Percentiles rank a stretch among this genome's conserved stretches.
Conservation (phyloP, 2,888 invertebrate genomes). For the Acanthopleura granulata region DNA sequence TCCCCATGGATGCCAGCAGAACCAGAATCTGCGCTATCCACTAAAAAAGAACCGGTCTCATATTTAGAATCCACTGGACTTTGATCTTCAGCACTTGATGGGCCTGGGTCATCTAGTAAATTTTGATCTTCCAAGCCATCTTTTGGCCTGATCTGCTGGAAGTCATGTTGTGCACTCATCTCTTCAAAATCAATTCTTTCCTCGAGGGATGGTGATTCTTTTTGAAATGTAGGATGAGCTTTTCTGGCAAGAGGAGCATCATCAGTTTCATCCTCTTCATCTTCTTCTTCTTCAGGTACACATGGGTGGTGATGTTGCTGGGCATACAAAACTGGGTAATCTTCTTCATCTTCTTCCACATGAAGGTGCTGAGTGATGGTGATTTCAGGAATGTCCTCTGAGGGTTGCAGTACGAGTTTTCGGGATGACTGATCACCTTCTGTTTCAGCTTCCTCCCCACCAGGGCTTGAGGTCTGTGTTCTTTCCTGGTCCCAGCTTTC, state of each 20-base stretch:
- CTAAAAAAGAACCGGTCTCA: conserved; percentile 43
- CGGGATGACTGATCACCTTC: neutral
- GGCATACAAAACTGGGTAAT: conserved; percentile 34
- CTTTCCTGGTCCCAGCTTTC: neutral
- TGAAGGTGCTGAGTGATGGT: conserved; percentile 76
- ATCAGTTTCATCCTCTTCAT: conserved; percentile 53
- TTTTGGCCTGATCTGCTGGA: neutral
- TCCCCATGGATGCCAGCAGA: neutral
- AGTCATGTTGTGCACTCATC: conserved; percentile 17
- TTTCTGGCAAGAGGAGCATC: neutral
- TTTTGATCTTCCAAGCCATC: neutral
- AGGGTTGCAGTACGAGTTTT: conserved; percentile 31
- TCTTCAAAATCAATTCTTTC: conserved; percentile 19
- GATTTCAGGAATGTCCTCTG: conserved; percentile 75
- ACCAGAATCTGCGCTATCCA: conserved; percentile 25
- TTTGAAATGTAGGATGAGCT: neutral
- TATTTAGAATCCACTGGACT: neutral
- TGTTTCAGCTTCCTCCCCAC: neutral
- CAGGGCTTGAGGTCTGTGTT: neutral
- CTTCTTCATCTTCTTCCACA: conserved; percentile 52
- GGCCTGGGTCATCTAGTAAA: too few relatives aligned
- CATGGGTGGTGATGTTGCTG: conserved; percentile 36
- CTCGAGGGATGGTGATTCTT: conserved; percentile 11
- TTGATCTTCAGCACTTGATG: neutral
- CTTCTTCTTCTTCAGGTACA: conserved; percentile 68